Base-by-base conservation (phyloP, 2,113 vertebrate genomes). In the Labeo catla region DNA sequence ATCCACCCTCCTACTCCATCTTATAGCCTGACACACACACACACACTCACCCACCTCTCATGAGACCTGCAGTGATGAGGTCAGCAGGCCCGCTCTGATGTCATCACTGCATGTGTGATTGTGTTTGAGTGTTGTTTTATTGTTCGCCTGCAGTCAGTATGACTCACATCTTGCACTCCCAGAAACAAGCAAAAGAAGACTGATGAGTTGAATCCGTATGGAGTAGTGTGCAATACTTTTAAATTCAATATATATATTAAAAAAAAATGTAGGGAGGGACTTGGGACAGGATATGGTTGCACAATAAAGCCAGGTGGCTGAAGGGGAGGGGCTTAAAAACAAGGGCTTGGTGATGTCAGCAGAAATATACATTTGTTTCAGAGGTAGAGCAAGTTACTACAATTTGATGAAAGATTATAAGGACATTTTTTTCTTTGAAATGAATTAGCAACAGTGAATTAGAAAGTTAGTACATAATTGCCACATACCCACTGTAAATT, bases 51-150 rank as follows among this genome's bases (percentile, higher is more conserved):
- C 21, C 13, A 43, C 54, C 57, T 68, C 87, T 23, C 76, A 23
- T 39, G 66, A 86, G 82, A 73, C 49, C 28, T n/a, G 63, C 15
- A 1, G 1, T 57, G 66, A 39, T 88, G 87, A 88, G 76, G 85
- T 86, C 87, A 88, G 76, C 81, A 76, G 72, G 79, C 45, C 13
- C 16, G 28, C 68, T 88, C 83, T 88, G 87, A 88, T 86, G 76
- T 88, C 85, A 88, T 86, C 73, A 52, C 68, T 34, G 63, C 43
- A 73, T 87, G 86, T 65, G 50, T 76, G 70, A 82, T 72, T 82
- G 79, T 52, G 66, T 15, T 65, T n/a, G 36, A 79, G 72, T 65
- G 28, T 72, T 16, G 50, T 52, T 59, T 63, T 86, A 23, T 54
- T 86, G 87, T 68, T 81, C 34, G 45, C 61, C 73, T 73, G 84